Percentiles rank a stretch among this genome's conserved stretches.
These are phyloP conservation scores for Nyctibius bracteatus DNA, from an alignment of 2,113 vertebrate species.

Conservation along the genomic window DNA sequence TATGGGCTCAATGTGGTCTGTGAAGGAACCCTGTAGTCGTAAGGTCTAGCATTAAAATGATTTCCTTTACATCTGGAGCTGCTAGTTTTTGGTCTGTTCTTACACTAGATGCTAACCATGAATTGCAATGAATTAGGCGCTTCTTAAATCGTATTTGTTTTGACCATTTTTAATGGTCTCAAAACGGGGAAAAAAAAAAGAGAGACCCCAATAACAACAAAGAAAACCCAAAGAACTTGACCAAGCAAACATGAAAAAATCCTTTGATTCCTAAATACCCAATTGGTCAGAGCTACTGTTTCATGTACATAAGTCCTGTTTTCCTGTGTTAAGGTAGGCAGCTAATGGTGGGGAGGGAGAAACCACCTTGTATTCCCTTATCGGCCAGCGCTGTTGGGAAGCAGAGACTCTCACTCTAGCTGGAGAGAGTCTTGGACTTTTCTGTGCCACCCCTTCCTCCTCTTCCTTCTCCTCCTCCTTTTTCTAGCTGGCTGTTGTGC, in stretches of 20 bases:
- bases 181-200: background rate
- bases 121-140: background rate
- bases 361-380: background rate
- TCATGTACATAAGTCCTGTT: background rate
- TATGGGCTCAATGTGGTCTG: rapidly evolving
- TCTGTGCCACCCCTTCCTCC: background rate
- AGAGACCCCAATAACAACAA: too few species aligned
- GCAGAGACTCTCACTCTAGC: background rate
- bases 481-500: background rate
- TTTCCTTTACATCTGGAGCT: background rate
- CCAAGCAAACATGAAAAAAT: background rate
- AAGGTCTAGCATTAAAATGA: background rate
- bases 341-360: background rate
- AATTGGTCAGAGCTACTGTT: background rate
- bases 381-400: rapidly evolving
- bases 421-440: background rate
- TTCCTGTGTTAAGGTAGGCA: background rate
- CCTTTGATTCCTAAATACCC: background rate
- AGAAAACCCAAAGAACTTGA: background rate
- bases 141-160: background rate
- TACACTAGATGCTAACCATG: background rate
- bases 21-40: background rate
- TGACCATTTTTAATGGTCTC: background rate
- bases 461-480: background rate
- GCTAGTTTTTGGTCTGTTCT: background rate